Conservation (phyloP, 2,888 invertebrate genomes). For the Polydrusus tereticollis region DNA sequence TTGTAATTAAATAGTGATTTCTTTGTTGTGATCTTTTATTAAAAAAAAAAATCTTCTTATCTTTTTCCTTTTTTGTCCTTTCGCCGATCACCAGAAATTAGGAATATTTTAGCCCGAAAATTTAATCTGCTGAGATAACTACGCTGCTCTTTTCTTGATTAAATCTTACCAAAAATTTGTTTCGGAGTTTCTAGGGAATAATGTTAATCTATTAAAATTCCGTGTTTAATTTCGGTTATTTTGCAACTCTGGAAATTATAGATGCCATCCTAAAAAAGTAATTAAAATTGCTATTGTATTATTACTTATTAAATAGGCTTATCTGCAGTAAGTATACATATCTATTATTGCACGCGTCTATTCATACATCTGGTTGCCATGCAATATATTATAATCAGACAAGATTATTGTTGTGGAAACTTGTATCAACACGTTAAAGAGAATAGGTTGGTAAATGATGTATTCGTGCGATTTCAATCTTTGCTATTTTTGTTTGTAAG, state of each 20-base stretch:
- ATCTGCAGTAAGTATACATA: too few relatives aligned
- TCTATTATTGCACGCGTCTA: too few relatives aligned
- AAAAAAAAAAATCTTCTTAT: not conserved
- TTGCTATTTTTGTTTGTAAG: too few relatives aligned
- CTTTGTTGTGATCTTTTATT: not conserved
- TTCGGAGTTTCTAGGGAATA: not conserved
- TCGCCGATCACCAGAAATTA: constrained; percentile 1
- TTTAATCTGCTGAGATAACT: not conserved
- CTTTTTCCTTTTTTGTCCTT: not conserved
- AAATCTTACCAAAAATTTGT: constrained; percentile 6
- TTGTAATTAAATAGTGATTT: not conserved
- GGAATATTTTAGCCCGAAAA: not conserved
- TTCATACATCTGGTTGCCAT: too few relatives aligned
- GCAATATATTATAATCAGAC: too few relatives aligned
- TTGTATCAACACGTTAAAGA: too few relatives aligned
- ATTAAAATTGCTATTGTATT: too few relatives aligned
- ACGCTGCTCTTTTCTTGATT: not conserved
- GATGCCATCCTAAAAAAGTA: not conserved
- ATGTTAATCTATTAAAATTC: not conserved
- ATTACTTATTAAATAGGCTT: too few relatives aligned
- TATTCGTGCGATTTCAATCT: too few relatives aligned
- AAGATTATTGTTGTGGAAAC: too few relatives aligned
- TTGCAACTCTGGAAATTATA: not conserved
- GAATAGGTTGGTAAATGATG: too few relatives aligned
- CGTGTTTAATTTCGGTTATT: not conserved